Evolutionary conservation across 2,113 vertebrate species (phyloP).

Genomic region (Silurus asotus): DNA sequence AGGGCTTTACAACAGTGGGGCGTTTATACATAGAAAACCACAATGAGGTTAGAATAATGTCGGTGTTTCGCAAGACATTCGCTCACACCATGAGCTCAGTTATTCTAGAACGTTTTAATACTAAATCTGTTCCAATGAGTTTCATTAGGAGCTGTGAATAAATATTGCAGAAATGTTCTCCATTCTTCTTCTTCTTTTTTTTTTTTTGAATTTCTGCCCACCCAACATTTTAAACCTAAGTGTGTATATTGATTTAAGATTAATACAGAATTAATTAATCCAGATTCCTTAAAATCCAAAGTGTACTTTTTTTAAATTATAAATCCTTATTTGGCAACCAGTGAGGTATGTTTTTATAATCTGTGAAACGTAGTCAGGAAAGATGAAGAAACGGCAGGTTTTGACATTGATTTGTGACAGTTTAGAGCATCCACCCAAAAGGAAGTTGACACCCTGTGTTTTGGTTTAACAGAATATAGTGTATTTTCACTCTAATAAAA

Average conservation of each 20-base stretch:
- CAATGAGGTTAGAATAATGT: background rate
- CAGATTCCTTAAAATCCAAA: no score
- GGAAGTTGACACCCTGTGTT: conserved; percentile 1
- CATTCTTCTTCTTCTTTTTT: background rate
- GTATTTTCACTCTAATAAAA: background rate
- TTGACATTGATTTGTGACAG: conserved; percentile 1
- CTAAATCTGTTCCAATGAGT: background rate
- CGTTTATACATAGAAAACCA: background rate
- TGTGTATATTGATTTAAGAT: background rate
- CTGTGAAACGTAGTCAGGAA: background rate
- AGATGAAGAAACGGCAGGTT: background rate
- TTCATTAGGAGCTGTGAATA: background rate
- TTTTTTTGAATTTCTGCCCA: background rate
- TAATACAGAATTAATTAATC: background rate
- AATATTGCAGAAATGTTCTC: background rate
- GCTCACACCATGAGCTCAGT: no score
- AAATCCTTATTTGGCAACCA: no score
- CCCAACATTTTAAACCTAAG: background rate
- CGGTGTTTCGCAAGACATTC: background rate
- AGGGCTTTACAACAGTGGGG: background rate
- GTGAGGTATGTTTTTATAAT: background rate
- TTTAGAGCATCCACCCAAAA: conserved; percentile 8
- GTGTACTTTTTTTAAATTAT: background rate
- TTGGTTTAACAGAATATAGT: background rate
- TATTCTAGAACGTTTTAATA: no score